Percentiles rank a stretch among this genome's conserved stretches.
Evolutionary conservation across 2,797 vertebrate species (phyloP).

Genomic region (Tapirus indicus): DNA sequence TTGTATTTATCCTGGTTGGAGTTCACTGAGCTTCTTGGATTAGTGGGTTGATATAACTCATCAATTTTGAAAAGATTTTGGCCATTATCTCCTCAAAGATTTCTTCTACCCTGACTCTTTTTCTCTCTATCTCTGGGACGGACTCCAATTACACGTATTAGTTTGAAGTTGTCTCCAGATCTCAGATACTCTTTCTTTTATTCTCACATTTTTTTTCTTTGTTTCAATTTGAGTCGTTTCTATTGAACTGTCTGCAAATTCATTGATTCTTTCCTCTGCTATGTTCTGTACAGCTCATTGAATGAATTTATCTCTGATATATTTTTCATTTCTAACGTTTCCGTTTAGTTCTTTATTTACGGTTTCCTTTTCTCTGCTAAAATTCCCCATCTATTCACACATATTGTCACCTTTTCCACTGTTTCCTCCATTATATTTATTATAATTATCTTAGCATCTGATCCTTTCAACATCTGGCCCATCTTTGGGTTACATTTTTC

Average conservation of each 20-base stretch:
- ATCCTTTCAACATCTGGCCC: background rate
- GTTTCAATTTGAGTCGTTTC: background rate
- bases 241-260: background rate
- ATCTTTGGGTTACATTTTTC: background rate
- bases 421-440: background rate
- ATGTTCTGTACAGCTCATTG: background rate
- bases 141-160: background rate
- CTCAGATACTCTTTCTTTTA: background rate
- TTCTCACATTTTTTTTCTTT: background rate
- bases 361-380: conserved; percentile 25
- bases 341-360: background rate
- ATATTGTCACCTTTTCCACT: background rate
- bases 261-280: background rate
- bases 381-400: background rate
- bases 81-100: background rate
- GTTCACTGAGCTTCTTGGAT: conserved; percentile 20
- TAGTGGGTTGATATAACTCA: background rate
- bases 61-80: background rate
- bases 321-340: background rate
- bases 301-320: background rate
- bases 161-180: background rate
- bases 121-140: background rate
- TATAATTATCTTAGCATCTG: conserved; percentile 37
- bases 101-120: background rate
- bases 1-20: background rate